Evolutionary conservation across 1,140 invertebrate genomes (phyloP).

Genomic region (Drosophila novamexicana): DNA sequence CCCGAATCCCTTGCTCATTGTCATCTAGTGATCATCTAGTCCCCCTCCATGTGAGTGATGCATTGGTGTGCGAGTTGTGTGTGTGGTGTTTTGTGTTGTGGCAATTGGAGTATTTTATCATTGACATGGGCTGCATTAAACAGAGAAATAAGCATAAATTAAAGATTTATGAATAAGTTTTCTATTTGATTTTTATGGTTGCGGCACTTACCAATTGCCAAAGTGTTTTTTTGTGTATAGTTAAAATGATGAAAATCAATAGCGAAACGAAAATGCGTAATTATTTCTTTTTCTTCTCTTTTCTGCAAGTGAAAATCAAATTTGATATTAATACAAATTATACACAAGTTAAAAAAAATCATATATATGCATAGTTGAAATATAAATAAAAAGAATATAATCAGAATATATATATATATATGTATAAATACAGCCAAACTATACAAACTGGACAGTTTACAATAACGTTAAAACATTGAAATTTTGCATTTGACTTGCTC

Average conservation of each 20-base stretch:
- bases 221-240: constrained; percentile 44
- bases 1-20: not conserved
- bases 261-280: constrained; percentile 66
- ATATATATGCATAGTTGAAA: constrained; percentile 1
- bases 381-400: constrained; percentile 24
- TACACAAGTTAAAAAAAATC: constrained; percentile 6
- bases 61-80: constrained; percentile 32
- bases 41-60: constrained; percentile 32
- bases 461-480: constrained; percentile 40
- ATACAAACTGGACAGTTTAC: constrained; percentile 59
- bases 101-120: constrained; percentile 59
- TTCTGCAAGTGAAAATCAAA: constrained; percentile 73
- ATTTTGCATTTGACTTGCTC: constrained; percentile 64
- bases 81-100: constrained; percentile 27
- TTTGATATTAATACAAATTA: constrained; percentile 46
- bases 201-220: constrained; percentile 66
- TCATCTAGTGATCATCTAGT: constrained; percentile 4
- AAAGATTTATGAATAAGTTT: not conserved
- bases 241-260: constrained; percentile 72
- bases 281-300: constrained; percentile 83
- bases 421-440: constrained; percentile 60
- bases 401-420: constrained; percentile 29
- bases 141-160: constrained; percentile 5
- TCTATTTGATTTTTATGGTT: not conserved
- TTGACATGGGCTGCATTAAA: constrained; percentile 34